Evolutionary conservation across 2,113 vertebrate species (phyloP).

Genomic region (Anhinga rufa): DNA sequence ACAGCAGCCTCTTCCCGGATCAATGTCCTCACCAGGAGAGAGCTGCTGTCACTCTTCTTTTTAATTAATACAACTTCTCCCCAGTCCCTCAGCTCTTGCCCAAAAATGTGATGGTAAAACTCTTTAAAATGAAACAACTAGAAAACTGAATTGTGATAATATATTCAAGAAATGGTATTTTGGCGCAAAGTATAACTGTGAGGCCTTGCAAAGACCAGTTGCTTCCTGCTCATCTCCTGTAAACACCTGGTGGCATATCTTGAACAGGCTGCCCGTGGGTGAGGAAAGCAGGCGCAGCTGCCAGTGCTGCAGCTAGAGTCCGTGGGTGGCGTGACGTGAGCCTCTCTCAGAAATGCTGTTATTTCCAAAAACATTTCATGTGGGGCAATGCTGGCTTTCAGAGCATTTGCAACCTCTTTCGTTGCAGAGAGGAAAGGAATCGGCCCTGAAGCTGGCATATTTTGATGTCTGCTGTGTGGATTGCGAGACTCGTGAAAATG

Average conservation of each 20-base stretch:
- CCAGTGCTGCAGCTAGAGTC: not conserved
- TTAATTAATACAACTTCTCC: not conserved
- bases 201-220: not conserved
- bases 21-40: not conserved
- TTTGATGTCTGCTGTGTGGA: not conserved
- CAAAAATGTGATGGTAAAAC: not conserved
- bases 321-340: not conserved
- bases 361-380: not conserved
- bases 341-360: not conserved
- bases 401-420: not conserved
- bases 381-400: not conserved
- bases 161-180: not conserved
- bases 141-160: not conserved
- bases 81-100: not conserved
- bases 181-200: conserved; percentile 5
- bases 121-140: not conserved
- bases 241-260: not conserved
- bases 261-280: not conserved
- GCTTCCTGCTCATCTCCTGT: not conserved
- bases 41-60: not conserved
- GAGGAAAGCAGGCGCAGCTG: not conserved
- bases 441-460: not conserved
- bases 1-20: not conserved
- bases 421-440: not conserved
- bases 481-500: not conserved